A percentile compares a stretch with the other conserved stretches of the same genome.
phyloP scores from a whole-genome alignment of 2,888 invertebrate species.

The Agrochola lota region DNA sequence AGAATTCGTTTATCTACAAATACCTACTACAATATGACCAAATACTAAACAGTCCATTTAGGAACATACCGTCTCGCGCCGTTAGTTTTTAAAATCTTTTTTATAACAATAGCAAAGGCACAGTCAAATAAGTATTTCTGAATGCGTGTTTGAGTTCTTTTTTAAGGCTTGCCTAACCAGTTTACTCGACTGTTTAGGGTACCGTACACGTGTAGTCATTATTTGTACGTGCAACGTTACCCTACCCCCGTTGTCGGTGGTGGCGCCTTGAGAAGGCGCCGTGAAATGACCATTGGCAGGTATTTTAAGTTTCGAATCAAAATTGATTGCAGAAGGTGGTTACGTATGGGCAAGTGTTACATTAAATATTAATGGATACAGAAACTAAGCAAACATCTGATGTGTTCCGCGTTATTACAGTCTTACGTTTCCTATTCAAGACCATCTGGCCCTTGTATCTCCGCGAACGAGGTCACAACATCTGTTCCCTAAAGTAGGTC shows the following conservation, averaged over 20 bases:
- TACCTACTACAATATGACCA: background rate
- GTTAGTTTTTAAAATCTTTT: constrained; percentile 33
- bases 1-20: background rate
- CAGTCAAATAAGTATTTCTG: background rate
- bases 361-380: constrained; percentile 3
- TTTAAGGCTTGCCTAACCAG: constrained; percentile 31
- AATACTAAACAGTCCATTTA: constrained; percentile 19
- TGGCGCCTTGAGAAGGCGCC: constrained; percentile 3
- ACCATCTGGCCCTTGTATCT: constrained; percentile 55
- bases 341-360: background rate
- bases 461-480: constrained; percentile 56
- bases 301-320: constrained; percentile 8
- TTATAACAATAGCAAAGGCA: constrained; percentile 22
- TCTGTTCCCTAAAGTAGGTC: constrained; percentile 82
- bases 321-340: constrained; percentile 2
- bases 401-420: background rate
- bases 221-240: constrained; percentile 14
- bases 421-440: constrained; percentile 25
- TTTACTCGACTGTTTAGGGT: constrained; percentile 21
- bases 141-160: constrained; percentile 2
- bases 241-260: background rate
- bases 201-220: constrained; percentile 23
- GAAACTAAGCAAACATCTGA: constrained; percentile 29
- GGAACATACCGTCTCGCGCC: constrained; percentile 27
- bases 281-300: background rate